A percentile compares a stretch with the other conserved stretches of the same genome.
phyloP scores from a whole-genome alignment of 1,140 invertebrate species.

The Scaptomyza hsui region DNA sequence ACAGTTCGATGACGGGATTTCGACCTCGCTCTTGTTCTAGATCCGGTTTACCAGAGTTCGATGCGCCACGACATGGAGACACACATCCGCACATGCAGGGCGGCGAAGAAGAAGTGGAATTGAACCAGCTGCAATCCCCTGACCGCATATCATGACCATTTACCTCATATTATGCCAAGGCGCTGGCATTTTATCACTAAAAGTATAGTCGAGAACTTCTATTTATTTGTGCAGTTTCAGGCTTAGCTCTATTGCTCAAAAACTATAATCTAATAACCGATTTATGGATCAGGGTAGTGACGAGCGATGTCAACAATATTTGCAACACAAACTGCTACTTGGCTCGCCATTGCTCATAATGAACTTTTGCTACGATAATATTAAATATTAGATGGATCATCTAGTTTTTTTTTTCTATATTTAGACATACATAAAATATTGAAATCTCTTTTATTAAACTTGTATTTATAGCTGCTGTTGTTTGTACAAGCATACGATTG shows the following conservation, averaged over 20 bases:
- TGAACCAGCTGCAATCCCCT: constrained; percentile 57
- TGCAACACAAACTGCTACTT: constrained; percentile 16
- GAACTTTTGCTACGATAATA: constrained; percentile 72
- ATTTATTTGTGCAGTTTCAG: constrained; percentile 46
- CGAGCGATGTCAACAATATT: constrained; percentile 6
- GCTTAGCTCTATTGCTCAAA: constrained; percentile 65
- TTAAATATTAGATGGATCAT: constrained; percentile 77
- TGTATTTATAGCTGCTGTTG: constrained; percentile 71
- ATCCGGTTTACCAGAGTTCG: constrained; percentile 57
- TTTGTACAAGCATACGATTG: constrained; percentile 59
- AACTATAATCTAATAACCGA: constrained; percentile 10
- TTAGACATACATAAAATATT: constrained; percentile 29
- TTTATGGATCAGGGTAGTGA: constrained; percentile 3
- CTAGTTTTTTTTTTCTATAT: constrained; percentile 73
- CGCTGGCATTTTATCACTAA: constrained; percentile 78
- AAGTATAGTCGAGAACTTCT: constrained; percentile 12
- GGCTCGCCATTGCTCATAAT: constrained; percentile 40
- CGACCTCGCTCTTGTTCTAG: constrained; percentile 41
- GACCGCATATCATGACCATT: constrained; percentile 83
- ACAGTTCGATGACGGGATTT: constrained; percentile 23
- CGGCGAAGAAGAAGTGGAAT: constrained; percentile 5
- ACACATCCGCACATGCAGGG: constrained; percentile 11
- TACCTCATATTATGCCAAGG: constrained; percentile 78
- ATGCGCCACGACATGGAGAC: neutral
- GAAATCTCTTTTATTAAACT: constrained; percentile 48